Evolutionary conservation across 1,140 invertebrate genomes (phyloP), one percentile per base, ranked within the genome.

Genomic region (Pteromalus puparum): DNA sequence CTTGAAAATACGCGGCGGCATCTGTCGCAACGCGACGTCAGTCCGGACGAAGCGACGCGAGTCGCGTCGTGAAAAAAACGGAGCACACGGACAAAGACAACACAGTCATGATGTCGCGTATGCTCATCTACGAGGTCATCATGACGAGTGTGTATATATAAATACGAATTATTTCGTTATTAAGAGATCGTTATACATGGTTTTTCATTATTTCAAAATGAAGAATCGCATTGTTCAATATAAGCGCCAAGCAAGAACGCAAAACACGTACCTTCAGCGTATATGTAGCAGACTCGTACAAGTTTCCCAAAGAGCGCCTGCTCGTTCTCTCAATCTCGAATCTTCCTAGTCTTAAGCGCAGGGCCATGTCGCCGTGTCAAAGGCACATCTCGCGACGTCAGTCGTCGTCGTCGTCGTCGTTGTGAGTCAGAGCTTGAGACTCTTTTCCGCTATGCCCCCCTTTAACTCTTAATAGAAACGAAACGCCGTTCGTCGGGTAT

Each of bases 401-500:
- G 65, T 81, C 73, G 73, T 24, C 53, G 65, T 72, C 67, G 65
- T 80, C 73, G 72, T 24, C 53, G 65, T 34, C 4, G 70, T 53
- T 53, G 53, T 18, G 75, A 77, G 61, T 91, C 90, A 91, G 87
- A 38, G 21, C 0, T n/a, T 10, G 24, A 26, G 24, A 38, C 80
- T 82, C 88, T 89, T 88, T 90, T 89, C 84, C 88, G 89, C 89
- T 85, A 85, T 70, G 86, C 85, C 68, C 83, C 82, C 81, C 24
- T 76, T 48, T 46, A 28, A 73, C 82, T 92, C 90, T 91, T 92
- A 92, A 92, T 92, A 92, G 91, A 91, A 92, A 87, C 82, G 83
- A 82, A 78, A 78, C 72, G 30, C 70, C 77, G 42, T n/a, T 15
- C 0, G n/a, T 68, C 26, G 70, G 65, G 85, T 87, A 86, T 83